phyloP scores from a whole-genome alignment of 2,797 vertebrate genomes.

The Halcyon leucocephala region DNA sequence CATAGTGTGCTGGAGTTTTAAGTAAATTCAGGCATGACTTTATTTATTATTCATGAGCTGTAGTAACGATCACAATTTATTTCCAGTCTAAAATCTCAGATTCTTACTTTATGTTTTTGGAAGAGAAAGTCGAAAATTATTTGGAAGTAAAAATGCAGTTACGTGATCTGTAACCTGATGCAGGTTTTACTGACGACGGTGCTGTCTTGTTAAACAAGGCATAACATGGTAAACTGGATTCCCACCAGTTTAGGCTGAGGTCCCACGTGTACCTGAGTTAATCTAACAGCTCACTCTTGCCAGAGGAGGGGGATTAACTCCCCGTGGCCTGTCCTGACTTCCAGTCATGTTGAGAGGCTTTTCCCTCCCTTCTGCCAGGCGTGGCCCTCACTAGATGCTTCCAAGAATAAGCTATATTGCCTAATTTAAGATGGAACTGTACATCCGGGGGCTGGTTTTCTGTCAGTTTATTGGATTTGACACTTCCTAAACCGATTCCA shows the following conservation, averaged over 20 bases:
- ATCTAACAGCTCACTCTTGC: neutral
- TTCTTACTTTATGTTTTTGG: neutral
- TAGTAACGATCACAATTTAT: neutral
- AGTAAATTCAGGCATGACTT: neutral
- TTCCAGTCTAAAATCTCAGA: neutral
- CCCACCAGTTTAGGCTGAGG: neutral
- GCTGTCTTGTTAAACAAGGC: neutral
- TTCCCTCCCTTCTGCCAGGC: neutral
- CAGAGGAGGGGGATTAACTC: neutral
- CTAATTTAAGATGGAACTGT: neutral
- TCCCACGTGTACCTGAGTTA: accelerated
- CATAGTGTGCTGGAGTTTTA: neutral
- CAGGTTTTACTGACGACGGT: neutral
- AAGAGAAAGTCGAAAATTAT: neutral
- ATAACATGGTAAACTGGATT: accelerated
- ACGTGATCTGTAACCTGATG: neutral
- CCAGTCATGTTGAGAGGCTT: accelerated
- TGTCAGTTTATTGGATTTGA: neutral
- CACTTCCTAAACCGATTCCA: neutral
- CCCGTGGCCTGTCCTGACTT: neutral
- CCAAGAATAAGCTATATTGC: neutral
- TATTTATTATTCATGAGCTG: neutral
- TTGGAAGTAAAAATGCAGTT: neutral
- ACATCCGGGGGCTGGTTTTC: neutral
- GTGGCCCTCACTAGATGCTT: neutral